phyloP scores from a whole-genome alignment of 2,113 vertebrate genomes.

The Pogona vitticeps region DNA sequence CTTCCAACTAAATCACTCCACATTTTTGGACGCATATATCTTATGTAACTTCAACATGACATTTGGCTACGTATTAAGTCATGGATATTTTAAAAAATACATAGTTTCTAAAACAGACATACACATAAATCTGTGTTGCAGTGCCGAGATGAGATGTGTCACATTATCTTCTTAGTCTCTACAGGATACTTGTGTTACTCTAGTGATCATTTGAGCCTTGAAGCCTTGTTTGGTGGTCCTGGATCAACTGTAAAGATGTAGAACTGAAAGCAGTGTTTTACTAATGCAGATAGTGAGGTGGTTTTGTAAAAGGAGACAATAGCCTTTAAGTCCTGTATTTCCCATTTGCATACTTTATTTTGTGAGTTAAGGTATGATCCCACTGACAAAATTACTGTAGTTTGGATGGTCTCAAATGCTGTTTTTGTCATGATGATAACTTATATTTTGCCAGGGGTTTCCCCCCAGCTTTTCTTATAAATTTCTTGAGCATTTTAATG shows the following conservation, averaged over 20 bases:
- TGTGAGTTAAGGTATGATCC: too few species aligned
- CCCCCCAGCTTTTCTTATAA: not conserved
- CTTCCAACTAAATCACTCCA: constrained; percentile 31
- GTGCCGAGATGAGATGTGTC: not conserved
- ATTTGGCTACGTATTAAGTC: constrained; percentile 5
- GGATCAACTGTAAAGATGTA: constrained; percentile 44
- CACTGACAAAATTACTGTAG: too few species aligned
- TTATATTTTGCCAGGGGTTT: too few species aligned
- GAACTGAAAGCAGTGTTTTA: constrained; percentile 57
- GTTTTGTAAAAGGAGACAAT: constrained; percentile 57
- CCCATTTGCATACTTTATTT: constrained; percentile 30
- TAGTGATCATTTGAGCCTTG: not conserved
- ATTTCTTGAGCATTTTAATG: not conserved
- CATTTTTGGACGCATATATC: not conserved
- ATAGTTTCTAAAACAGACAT: not conserved
- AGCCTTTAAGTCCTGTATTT: not conserved
- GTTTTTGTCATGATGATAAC: too few species aligned
- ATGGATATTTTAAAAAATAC: not conserved
- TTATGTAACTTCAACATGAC: constrained; percentile 36
- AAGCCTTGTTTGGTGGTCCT: constrained; percentile 29
- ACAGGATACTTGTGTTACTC: not conserved
- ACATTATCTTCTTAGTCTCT: not conserved
- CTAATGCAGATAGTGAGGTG: constrained; percentile 35
- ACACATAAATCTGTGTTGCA: not conserved
- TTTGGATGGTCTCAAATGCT: too few species aligned